phyloP scores from a whole-genome alignment of 1,140 invertebrate species.

The Brachionus calyciflorus region DNA sequence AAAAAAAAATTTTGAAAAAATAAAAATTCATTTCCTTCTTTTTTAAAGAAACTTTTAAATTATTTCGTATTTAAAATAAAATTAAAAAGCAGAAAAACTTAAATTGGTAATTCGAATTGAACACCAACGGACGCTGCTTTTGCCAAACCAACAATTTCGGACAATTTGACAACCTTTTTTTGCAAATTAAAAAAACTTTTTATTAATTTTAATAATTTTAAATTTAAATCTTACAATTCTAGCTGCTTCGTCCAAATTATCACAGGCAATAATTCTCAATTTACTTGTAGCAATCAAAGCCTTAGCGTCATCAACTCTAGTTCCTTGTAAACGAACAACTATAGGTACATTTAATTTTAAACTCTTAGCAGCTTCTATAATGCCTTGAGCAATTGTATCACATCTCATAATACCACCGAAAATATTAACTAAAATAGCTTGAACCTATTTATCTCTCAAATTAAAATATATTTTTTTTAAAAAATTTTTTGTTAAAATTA shows the following conservation, averaged over 20 bases:
- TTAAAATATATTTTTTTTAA: not conserved
- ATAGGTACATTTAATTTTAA: conserved; percentile 80
- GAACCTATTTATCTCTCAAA: conserved; percentile 64
- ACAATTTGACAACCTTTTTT: conserved; percentile 44
- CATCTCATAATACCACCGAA: conserved; percentile 99
- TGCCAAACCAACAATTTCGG: conserved; percentile 45
- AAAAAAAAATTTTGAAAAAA: no score
- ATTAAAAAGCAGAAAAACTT: conserved; percentile 12
- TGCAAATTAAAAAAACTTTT: not conserved
- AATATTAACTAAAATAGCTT: conserved; percentile 93
- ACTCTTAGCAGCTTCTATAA: conserved; percentile 79
- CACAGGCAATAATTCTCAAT: conserved; percentile 40
- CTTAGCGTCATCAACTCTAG: conserved; percentile 69
- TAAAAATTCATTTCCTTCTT: no score
- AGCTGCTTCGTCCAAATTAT: conserved; percentile 46
- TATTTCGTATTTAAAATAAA: no score
- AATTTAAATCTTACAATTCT: conserved; percentile 32
- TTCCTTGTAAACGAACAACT: conserved; percentile 85
- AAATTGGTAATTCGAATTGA: conserved; percentile 47
- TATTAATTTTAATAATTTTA: not conserved
- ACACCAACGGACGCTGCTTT: conserved; percentile 44
- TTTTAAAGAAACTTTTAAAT: no score
- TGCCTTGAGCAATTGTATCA: conserved; percentile 89
- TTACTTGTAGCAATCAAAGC: conserved; percentile 65
- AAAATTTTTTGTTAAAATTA: not conserved